Percentiles rank a stretch among this genome's conserved stretches.
phyloP scores from a whole-genome alignment of 2,797 vertebrate species.

The Chromobotia macracanthus region DNA sequence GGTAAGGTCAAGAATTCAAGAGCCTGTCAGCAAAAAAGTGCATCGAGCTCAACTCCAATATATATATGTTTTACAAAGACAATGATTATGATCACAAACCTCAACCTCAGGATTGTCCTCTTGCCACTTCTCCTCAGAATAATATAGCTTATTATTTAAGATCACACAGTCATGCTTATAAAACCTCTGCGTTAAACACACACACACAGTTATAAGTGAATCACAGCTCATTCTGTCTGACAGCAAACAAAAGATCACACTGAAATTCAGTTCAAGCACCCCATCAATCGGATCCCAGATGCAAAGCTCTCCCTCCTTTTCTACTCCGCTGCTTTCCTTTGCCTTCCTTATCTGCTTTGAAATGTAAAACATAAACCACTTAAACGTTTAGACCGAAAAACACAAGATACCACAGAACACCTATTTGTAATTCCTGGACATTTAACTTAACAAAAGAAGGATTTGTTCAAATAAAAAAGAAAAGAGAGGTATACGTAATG shows the following conservation, averaged over 20 bases:
- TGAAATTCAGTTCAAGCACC: conserved; percentile 71
- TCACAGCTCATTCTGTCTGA: no score
- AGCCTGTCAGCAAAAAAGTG: background rate
- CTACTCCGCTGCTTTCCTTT: conserved; percentile 82
- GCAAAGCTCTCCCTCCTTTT: conserved; percentile 87
- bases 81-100: no score
- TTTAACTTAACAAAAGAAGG: no score
- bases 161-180: conserved; percentile 93
- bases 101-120: conserved; percentile 74
- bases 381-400: no score
- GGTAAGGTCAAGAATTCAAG: background rate
- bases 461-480: background rate
- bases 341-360: conserved; percentile 73
- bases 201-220: background rate
- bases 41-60: background rate
- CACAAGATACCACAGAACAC: no score
- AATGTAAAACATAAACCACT: no score
- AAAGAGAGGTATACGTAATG: background rate
- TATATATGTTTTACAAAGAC: background rate
- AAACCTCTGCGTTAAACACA: conserved; percentile 81
- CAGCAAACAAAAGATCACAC: no score
- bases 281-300: conserved; percentile 96
- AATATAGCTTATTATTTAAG: conserved; percentile 88
- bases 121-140: conserved; percentile 83
- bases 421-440: no score